Percentiles rank a stretch among this genome's conserved stretches.
phyloP scores from a whole-genome alignment of 2,797 vertebrate genomes.

The Myotis pilosus region DNA sequence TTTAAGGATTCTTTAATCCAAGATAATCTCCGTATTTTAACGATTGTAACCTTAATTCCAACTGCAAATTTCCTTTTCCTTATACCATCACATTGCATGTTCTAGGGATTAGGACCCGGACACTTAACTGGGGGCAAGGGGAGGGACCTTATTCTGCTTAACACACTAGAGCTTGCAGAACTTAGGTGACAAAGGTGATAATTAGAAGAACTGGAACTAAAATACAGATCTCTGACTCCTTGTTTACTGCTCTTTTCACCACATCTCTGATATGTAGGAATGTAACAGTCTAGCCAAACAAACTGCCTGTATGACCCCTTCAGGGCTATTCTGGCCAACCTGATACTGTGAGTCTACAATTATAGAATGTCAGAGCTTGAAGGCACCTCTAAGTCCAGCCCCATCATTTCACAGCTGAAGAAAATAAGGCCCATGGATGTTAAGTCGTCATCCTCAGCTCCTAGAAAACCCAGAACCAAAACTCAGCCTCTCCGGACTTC shows the following conservation, averaged over 20 bases:
- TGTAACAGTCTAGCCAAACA: neutral
- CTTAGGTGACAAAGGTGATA: neutral
- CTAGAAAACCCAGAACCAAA: conserved; percentile 7
- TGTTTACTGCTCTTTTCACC: neutral
- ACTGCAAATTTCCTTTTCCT: neutral
- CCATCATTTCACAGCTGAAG: neutral
- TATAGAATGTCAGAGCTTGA: neutral
- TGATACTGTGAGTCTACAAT: neutral
- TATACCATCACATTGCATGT: neutral
- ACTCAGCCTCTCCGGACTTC: neutral
- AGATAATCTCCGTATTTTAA: neutral
- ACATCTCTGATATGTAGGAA: neutral
- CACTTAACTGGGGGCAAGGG: neutral
- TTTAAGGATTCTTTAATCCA: neutral
- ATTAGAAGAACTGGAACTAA: neutral
- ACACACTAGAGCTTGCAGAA: neutral
- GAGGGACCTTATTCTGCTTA: neutral
- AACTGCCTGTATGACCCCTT: neutral
- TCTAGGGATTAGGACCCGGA: neutral
- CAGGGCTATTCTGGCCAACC: neutral
- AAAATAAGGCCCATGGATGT: neutral
- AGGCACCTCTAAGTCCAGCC: neutral
- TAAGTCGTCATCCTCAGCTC: neutral
- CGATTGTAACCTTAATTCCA: neutral
- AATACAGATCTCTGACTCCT: neutral